Conservation (phyloP, 37 sponge, comb jelly and placozoan genomes). For the Agelas oroides region DNA sequence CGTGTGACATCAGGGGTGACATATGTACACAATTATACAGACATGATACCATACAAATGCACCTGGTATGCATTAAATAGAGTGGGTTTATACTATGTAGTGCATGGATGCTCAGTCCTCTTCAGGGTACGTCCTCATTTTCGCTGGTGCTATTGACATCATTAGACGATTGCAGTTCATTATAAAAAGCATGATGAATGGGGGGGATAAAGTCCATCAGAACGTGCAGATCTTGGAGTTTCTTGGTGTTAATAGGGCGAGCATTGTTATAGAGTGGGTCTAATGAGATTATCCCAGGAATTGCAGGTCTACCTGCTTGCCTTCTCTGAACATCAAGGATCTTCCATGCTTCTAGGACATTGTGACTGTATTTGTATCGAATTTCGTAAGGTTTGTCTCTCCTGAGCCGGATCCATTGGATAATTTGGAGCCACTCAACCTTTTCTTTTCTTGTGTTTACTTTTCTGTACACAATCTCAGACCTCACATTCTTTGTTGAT, state of each 20-base stretch:
- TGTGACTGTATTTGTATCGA: constrained; percentile 23
- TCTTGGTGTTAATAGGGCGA: constrained; percentile 1
- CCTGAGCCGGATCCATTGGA: constrained; percentile 26
- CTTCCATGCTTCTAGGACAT: constrained; percentile 46
- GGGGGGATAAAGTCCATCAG: constrained; percentile 30
- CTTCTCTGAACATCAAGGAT: constrained; percentile 13
- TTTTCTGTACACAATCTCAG: constrained; percentile 22
- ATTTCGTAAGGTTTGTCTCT: constrained; percentile 20
- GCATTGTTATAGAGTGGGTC: neutral
- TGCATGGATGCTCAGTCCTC: neutral
- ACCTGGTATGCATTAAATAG: neutral
- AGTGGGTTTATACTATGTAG: too few species aligned
- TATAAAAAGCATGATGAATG: constrained; percentile 6
- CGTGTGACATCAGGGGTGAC: neutral
- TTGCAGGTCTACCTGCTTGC: constrained; percentile 18
- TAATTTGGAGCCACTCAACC: constrained; percentile 37
- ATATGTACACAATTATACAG: neutral
- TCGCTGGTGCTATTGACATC: neutral
- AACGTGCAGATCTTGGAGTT: neutral
- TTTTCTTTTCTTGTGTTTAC: constrained; percentile 10
- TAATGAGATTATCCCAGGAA: neutral
- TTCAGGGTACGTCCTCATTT: neutral
- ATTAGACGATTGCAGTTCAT: neutral
- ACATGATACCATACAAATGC: neutral
- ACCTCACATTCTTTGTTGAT: neutral